Conservation (phyloP, 2,113 vertebrate genomes). For the Prunella himalayana region DNA sequence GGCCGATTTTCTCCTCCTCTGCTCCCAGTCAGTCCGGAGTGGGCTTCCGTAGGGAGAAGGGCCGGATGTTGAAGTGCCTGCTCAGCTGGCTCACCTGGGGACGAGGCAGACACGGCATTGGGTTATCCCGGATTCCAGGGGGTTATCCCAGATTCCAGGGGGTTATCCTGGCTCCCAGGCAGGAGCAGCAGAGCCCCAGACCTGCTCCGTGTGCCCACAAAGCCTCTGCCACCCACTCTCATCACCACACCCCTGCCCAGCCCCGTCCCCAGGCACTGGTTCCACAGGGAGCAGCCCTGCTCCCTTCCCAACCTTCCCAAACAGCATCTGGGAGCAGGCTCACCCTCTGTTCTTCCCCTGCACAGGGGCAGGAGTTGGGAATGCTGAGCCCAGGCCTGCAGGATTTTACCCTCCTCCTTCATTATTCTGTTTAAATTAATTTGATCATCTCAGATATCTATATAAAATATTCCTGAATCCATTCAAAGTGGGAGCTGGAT, state of each 20-base stretch:
- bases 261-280: not conserved
- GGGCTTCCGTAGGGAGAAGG: conserved; percentile 91
- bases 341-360: not conserved
- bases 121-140: not conserved
- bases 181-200: not conserved
- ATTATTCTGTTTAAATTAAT: not conserved
- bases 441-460: not conserved
- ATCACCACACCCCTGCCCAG: not conserved
- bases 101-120: accelerated
- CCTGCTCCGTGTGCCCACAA: accelerated
- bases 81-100: conserved; percentile 91
- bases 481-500: not conserved
- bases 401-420: not conserved
- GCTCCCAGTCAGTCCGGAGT: conserved; percentile 88
- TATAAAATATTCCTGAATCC: not conserved
- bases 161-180: not conserved
- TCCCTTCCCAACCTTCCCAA: not conserved
- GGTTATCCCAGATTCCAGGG: not conserved
- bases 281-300: not conserved
- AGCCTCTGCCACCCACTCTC: not conserved
- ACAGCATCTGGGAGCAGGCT: accelerated
- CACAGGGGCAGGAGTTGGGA: not conserved
- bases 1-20: conserved; percentile 82
- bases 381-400: not conserved
- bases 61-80: conserved; percentile 87